Conservation (phyloP, 2,113 vertebrate genomes). For the Elgaria multicarinata region DNA sequence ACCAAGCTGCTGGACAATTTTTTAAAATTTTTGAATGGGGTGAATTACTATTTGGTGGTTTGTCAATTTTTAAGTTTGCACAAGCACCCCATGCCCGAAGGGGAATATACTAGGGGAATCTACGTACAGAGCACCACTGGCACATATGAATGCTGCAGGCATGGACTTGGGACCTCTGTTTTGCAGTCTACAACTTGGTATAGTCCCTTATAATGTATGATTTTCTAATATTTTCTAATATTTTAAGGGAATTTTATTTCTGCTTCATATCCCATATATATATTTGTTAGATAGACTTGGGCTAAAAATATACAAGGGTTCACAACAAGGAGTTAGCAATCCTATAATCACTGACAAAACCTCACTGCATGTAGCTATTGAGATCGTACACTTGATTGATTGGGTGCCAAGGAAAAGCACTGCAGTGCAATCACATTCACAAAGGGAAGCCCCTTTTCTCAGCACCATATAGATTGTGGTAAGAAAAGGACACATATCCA, state of each 20-base stretch:
- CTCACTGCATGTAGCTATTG: not conserved
- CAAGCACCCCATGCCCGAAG: not conserved
- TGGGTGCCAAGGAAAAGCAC: not conserved
- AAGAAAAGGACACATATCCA: no score
- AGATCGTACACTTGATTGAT: not conserved
- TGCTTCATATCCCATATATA: not conserved
- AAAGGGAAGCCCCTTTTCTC: not conserved
- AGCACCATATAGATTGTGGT: not conserved
- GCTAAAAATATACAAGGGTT: constrained; percentile 4
- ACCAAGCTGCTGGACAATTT: not conserved
- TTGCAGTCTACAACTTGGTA: no score
- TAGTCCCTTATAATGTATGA: no score
- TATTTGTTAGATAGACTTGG: not conserved
- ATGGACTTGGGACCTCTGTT: not conserved
- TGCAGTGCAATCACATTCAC: not conserved
- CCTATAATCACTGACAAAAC: not conserved
- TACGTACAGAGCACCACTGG: not conserved
- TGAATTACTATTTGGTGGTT: not conserved
- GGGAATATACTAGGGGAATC: not conserved
- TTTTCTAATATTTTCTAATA: not conserved
- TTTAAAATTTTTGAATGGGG: not conserved
- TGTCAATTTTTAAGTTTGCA: not conserved
- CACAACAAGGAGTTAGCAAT: not conserved
- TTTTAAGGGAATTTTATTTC: not conserved
- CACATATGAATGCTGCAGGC: not conserved